These are phyloP conservation scores for Felis chaus DNA, from an alignment of 2,113 vertebrate genomes.

Conservation along the genomic window DNA sequence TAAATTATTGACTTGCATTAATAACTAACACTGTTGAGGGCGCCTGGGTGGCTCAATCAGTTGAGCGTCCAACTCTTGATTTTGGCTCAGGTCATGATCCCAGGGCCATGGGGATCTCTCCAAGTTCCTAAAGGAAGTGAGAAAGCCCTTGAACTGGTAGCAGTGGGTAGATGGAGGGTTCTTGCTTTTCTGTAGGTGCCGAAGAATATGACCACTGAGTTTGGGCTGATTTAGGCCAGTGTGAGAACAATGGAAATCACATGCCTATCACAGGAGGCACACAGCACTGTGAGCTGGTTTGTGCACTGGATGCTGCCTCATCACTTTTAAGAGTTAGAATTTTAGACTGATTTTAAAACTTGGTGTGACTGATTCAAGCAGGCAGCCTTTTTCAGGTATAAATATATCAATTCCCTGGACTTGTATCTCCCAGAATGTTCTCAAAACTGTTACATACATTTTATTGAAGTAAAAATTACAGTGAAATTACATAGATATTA, in stretches of 20 bases:
- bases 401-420: not conserved
- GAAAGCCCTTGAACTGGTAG: not conserved
- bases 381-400: not conserved
- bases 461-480: not conserved
- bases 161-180: too few species aligned
- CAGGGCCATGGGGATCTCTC: not conserved
- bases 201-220: not conserved
- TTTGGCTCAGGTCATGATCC: too few species aligned
- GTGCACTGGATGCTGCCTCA: not conserved
- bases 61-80: too few species aligned
- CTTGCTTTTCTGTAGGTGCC: not conserved
- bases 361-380: not conserved
- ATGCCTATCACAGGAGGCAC: not conserved
- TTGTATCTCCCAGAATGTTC: not conserved
- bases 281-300: not conserved
- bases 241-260: not conserved
- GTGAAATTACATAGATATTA: not conserved
- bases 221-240: not conserved
- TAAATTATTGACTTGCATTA: not conserved
- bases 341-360: not conserved
- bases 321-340: not conserved
- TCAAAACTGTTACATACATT: not conserved
- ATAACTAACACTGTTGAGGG: not conserved
- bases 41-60: too few species aligned
- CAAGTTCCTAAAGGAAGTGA: not conserved